Evolutionary conservation across 2,888 invertebrate species (phyloP), one percentile per base, ranked within the genome.

Genomic region (Cynaeus angustus): DNA sequence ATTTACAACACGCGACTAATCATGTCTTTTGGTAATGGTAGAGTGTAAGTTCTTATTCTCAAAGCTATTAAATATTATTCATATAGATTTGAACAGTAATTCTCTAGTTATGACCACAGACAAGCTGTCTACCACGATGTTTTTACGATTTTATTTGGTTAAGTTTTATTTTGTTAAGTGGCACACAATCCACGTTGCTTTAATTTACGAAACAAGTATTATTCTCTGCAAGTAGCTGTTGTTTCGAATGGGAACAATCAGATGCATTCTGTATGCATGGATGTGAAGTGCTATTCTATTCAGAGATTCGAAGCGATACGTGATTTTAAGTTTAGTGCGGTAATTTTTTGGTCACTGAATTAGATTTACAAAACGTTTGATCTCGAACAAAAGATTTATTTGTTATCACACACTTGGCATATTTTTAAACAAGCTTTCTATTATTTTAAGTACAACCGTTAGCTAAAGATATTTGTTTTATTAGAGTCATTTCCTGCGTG

Each of bases 301-400:
- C 48, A 38, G 37, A 50, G 21, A 3, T 21, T 21, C n/a, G n/a
- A n/a, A n/a, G n/a, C n/a, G n/a, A n/a, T 48, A 48, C 61, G 61
- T 48, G 48, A 61, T 61, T 48, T 37, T 8, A 13, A 30, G 48
- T 3, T 30, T 13, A 13, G 43, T 21, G 28, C 21, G 41, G 4
- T 64, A 53, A 64, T 64, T 64, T 64, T 41, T 64, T 53, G 64
- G 53, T 64, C 64, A 64, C 4, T 64, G 64, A 45, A 21, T 21
- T 21, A 21, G 21, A n/a, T n/a, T n/a, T n/a, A n/a, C n/a, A n/a
- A n/a, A n/a, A n/a, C n/a, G 21, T 21, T 4, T 4, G 21, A 21
- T 21, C 21, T 21, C 21, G 21, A 4, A 21, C 21, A 21, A 21
- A 21, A 21, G 21, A 21, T 21, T 21, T 21, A 21, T 21, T 21